A percentile compares a stretch with the other conserved stretches of the same genome.
phyloP scores from a whole-genome alignment of 92 coral and sea anemone species.

The Blastomussa wellsi region DNA sequence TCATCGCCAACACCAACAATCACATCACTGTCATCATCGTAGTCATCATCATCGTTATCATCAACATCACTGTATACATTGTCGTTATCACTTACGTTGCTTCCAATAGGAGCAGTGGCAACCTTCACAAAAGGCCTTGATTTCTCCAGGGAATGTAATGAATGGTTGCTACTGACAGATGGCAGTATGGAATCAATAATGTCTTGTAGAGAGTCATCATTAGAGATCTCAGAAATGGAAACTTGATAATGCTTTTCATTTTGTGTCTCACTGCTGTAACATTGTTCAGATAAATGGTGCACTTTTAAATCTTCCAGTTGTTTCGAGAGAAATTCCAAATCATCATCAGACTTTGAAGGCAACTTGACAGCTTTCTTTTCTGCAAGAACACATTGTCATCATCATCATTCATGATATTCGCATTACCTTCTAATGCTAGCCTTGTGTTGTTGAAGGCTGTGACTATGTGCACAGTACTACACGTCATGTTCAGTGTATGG shows the following conservation, averaged over 20 bases:
- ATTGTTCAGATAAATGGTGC: neutral
- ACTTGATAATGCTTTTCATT: neutral
- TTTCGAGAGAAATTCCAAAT: slow-evolving; percentile 14
- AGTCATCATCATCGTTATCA: neutral
- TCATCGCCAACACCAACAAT: neutral
- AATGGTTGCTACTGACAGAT: neutral
- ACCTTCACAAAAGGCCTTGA: neutral
- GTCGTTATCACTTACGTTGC: neutral
- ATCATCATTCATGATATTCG: too few relatives aligned
- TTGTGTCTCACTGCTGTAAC: neutral
- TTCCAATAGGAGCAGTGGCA: neutral
- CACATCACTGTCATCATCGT: neutral
- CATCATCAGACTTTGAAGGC: neutral
- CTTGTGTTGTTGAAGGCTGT: neutral
- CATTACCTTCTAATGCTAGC: too few relatives aligned
- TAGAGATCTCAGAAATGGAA: neutral
- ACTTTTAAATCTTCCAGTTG: slow-evolving; percentile 38
- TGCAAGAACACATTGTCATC: too few relatives aligned
- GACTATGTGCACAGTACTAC: too few relatives aligned
- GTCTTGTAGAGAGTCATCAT: slow-evolving; percentile 21
- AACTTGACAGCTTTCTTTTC: slow-evolving; percentile 16
- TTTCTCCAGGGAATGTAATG: neutral
- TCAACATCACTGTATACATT: neutral
- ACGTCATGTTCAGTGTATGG: too few relatives aligned
- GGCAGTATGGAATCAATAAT: slow-evolving; percentile 40